Percentiles rank a stretch among this genome's conserved stretches.
Evolutionary conservation across 2,888 invertebrate species (phyloP).

Genomic region (Xestia sexstrigata): DNA sequence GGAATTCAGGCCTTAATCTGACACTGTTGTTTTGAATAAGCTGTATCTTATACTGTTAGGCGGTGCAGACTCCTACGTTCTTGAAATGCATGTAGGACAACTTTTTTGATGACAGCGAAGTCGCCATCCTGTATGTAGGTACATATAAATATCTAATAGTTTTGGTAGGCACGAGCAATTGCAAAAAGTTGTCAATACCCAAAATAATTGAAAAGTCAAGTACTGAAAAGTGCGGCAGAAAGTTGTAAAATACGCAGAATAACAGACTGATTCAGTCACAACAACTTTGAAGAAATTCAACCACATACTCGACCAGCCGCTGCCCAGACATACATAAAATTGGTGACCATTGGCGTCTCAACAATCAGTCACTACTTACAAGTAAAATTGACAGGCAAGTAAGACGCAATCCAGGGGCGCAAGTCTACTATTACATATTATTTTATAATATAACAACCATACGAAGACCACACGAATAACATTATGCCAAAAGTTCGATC

Average conservation of each 20-base stretch:
- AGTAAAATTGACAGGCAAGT: too few relatives aligned
- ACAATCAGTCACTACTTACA: too few relatives aligned
- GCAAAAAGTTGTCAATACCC: neutral
- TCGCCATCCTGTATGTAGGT: neutral
- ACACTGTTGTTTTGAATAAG: neutral
- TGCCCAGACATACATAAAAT: too few relatives aligned
- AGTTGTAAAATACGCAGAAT: neutral
- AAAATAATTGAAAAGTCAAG: neutral
- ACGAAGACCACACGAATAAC: too few relatives aligned
- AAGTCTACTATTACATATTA: too few relatives aligned
- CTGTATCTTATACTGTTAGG: neutral
- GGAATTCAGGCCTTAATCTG: neutral
- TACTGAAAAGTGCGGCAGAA: neutral
- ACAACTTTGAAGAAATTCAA: neutral
- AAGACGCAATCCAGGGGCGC: too few relatives aligned
- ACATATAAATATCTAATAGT: neutral
- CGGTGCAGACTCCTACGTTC: too few relatives aligned
- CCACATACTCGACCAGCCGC: too few relatives aligned
- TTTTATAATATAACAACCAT: too few relatives aligned
- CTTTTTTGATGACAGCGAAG: neutral
- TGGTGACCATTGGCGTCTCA: too few relatives aligned
- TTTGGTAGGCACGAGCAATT: slow-evolving; percentile 1
- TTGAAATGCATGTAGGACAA: neutral
- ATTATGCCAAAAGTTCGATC: too few relatives aligned
- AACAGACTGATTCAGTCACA: neutral